These are phyloP conservation scores for Protodeltote pygarga DNA, from an alignment of 2,888 invertebrate species.

Conservation along the genomic window DNA sequence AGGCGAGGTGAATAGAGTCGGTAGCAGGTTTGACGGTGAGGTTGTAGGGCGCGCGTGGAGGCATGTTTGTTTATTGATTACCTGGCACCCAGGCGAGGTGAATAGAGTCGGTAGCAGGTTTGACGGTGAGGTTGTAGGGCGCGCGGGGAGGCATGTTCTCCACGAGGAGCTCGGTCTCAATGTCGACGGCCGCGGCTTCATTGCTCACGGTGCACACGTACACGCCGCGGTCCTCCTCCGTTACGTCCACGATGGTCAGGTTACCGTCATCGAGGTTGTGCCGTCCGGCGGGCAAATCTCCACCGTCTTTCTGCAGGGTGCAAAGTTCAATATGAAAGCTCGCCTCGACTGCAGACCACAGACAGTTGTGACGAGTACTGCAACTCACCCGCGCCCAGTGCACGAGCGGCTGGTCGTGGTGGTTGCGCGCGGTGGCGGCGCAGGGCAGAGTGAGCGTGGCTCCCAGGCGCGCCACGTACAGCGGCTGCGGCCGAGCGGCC, in stretches of 20 bases:
- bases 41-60: too few relatives aligned
- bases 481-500: constrained; percentile 91
- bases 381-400: constrained; percentile 63
- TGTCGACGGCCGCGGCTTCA: constrained; percentile 94
- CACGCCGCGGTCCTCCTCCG: constrained; percentile 95
- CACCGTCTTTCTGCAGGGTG: constrained; percentile 91
- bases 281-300: constrained; percentile 89
- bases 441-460: constrained; percentile 94
- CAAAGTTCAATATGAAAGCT: too few relatives aligned
- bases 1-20: constrained; percentile 91
- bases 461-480: constrained; percentile 94
- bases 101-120: constrained; percentile 90
- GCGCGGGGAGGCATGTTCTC: constrained; percentile 96
- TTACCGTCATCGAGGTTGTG: constrained; percentile 91
- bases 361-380: background rate
- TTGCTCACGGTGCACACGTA: constrained; percentile 95
- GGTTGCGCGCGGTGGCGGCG: constrained; percentile 89
- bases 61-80: too few relatives aligned
- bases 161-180: constrained; percentile 93
- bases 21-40: constrained; percentile 91
- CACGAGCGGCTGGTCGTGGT: constrained; percentile 48
- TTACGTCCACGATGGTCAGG: constrained; percentile 93
- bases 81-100: constrained; percentile 94
- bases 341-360: too few relatives aligned
- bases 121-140: constrained; percentile 94